Evolutionary conservation across 2,113 vertebrate species (phyloP).

Genomic region (Onychorhynchus coronatus): DNA sequence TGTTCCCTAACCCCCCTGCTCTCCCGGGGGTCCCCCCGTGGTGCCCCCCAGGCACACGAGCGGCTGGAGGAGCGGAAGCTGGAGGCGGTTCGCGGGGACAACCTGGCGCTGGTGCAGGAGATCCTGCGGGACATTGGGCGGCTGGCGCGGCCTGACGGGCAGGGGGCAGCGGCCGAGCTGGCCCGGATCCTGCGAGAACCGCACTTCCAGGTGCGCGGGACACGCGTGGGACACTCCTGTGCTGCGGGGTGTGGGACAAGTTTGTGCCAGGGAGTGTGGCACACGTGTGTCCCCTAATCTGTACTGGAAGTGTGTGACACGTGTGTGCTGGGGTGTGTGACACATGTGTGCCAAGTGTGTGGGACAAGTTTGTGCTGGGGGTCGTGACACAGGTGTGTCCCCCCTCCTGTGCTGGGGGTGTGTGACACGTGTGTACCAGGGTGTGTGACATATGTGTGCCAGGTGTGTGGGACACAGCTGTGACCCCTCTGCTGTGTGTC

Average conservation of each 20-base stretch:
- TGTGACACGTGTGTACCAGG: background rate
- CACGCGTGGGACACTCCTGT: rapidly evolving
- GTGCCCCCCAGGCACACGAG: slow-evolving; percentile 82
- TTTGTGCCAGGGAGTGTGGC: rapidly evolving
- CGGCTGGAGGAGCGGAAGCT: slow-evolving; percentile 89
- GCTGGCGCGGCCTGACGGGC: slow-evolving; percentile 70
- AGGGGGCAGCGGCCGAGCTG: slow-evolving; percentile 80
- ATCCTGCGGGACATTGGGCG: slow-evolving; percentile 88
- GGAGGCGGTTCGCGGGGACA: slow-evolving; percentile 92
- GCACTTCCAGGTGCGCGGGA: slow-evolving; percentile 87
- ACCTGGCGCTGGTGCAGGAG: slow-evolving; percentile 93
- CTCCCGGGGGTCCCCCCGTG: background rate
- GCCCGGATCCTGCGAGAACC: slow-evolving; percentile 88
- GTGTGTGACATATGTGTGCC: background rate
- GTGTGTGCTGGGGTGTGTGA: background rate
- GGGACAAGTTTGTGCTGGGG: no score
- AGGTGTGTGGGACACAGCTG: background rate
- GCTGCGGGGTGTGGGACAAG: background rate
- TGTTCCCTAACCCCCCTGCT: background rate
- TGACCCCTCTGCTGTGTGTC: rapidly evolving
- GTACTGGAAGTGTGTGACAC: background rate
- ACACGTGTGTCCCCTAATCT: background rate
- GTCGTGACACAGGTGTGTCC: background rate
- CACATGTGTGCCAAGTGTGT: background rate
- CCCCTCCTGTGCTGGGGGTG: background rate